Conservation (phyloP, 2,888 invertebrate genomes). For the Yponomeuta malinellus region DNA sequence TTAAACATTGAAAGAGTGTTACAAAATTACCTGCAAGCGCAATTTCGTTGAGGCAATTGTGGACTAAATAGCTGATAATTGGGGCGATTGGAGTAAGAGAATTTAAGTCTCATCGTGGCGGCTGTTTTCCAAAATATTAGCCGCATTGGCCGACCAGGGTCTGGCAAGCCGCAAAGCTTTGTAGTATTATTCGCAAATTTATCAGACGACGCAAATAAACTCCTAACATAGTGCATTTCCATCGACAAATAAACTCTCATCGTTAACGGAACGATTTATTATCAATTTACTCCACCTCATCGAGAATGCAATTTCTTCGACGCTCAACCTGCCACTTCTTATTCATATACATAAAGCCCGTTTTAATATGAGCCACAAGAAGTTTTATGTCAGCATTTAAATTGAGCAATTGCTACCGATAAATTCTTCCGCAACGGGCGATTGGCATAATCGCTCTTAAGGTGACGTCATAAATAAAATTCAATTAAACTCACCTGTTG, state of each 20-base stretch:
- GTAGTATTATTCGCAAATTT: too few species aligned
- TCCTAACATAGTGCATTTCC: neutral
- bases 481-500: slow-evolving; percentile 54
- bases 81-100: too few species aligned
- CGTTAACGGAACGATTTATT: neutral
- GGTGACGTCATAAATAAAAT: slow-evolving; percentile 28
- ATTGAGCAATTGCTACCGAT: slow-evolving; percentile 13
- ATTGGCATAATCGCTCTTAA: slow-evolving; percentile 16
- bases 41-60: too few species aligned
- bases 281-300: slow-evolving; percentile 1
- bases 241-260: neutral
- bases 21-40: too few species aligned
- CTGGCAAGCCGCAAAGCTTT: too few species aligned
- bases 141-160: too few species aligned
- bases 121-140: too few species aligned
- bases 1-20: too few species aligned
- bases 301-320: neutral
- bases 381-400: slow-evolving; percentile 13
- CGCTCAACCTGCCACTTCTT: slow-evolving; percentile 1
- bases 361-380: slow-evolving; percentile 7
- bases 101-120: too few species aligned
- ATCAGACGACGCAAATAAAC: neutral
- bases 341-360: slow-evolving; percentile 8
- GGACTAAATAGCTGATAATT: too few species aligned
- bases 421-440: slow-evolving; percentile 10